Base-by-base conservation (phyloP, 2,113 vertebrate species). In the Oncorhynchus mykiss region DNA sequence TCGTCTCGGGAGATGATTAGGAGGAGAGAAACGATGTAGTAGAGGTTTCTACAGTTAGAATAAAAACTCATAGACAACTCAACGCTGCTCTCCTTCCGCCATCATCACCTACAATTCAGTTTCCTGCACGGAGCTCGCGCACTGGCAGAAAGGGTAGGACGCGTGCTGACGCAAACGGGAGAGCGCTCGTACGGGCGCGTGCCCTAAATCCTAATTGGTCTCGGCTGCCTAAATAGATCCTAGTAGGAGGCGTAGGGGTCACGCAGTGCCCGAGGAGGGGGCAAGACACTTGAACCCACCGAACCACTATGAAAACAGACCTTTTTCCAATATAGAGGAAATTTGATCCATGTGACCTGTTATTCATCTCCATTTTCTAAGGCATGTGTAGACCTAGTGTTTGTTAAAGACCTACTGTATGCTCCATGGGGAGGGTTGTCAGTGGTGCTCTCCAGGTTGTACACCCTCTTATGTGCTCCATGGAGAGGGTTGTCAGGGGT, bases 81-180 rank as follows among this genome's bases (percentile, higher is more conserved):
- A 93, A 85, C 84, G 90, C 51, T 79, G 88, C 91, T 93, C 90
- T 88, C 88, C 92, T 94, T 94, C 93, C 93, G 93, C 93, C 93
- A 94, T 94, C 93, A 93, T 93, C 92, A 80, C 91, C 88, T 92
- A 92, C 91, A 91, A 91, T 90, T 88, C 90, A 92, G 91, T 91
- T 91, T 92, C 90, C 92, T 80, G 86, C 86, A 91, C 91, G 78
- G 90, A 93, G 90, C 91, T 91, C 84, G 93, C 92, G 92, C 91
- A 78, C 86, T 90, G 87, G 87, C 84, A 87, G 84, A 75, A 73
- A 85, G 73, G 39, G 39, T 45, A 87, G 90, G 88, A 75, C 82
- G 87, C 91, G 91, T 89, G 90, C 89, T 83, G 88, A 91, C 85
- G 91, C 87, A 90, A 90, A 18, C 84, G 89, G 91, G 87, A 85